Percentiles rank a stretch among this genome's conserved stretches.
phyloP scores from a whole-genome alignment of 2,797 vertebrate species.

The Miichthys miiuy region DNA sequence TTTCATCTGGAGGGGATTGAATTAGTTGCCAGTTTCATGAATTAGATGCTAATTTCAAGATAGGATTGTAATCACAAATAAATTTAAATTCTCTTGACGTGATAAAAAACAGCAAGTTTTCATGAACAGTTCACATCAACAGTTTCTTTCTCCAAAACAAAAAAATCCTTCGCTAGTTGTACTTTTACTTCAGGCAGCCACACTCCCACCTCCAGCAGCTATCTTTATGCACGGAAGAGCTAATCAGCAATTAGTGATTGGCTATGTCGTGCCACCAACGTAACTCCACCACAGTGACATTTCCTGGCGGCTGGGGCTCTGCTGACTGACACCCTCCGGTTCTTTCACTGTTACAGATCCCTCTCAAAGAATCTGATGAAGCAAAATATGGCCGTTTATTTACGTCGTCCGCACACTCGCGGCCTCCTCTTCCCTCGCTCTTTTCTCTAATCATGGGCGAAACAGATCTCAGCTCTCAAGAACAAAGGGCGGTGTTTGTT shows the following conservation, averaged over 20 bases:
- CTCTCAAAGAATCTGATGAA: constrained; percentile 61
- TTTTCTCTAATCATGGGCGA: constrained; percentile 78
- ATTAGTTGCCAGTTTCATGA: neutral
- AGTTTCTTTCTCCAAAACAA: neutral
- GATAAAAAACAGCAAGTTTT: neutral
- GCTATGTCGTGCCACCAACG: constrained; percentile 71
- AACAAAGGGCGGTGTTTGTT: constrained; percentile 85
- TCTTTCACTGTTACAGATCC: constrained; percentile 45
- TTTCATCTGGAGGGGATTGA: neutral
- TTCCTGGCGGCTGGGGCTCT: constrained; percentile 74
- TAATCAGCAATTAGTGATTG: constrained; percentile 76
- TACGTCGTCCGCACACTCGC: constrained; percentile 15
- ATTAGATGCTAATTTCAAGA: constrained; percentile 4
- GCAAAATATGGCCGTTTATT: constrained; percentile 31
- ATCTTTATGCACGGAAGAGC: constrained; percentile 64
- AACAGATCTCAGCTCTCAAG: constrained; percentile 49
- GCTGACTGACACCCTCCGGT: constrained; percentile 74
- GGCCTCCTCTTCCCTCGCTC: constrained; percentile 57
- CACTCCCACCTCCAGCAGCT: constrained; percentile 36
- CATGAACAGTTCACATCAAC: too few species aligned
- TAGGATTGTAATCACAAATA: neutral
- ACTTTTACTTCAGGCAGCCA: neutral
- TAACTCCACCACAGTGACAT: constrained; percentile 69
- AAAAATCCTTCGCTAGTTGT: neutral
- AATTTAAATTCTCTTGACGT: neutral